Evolutionary conservation across 1,140 invertebrate genomes (phyloP).

Genomic region (Cheumatopsyche charites): DNA sequence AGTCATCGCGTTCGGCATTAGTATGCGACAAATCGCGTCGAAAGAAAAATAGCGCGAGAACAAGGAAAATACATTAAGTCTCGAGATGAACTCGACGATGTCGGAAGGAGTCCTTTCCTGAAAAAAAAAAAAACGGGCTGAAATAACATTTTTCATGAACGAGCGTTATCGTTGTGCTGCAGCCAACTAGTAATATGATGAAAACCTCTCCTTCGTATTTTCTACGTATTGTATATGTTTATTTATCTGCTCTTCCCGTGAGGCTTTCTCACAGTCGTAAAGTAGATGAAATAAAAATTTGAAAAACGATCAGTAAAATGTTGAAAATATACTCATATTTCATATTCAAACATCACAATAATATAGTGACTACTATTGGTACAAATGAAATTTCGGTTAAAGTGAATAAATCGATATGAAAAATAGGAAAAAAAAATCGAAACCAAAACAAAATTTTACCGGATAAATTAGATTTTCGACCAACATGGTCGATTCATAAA

Average conservation of each 20-base stretch:
- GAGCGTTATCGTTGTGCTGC: neutral
- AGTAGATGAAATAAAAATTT: neutral
- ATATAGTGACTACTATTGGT: too few species aligned
- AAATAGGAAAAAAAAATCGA: too few species aligned
- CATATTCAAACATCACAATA: neutral
- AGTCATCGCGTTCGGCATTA: too few species aligned
- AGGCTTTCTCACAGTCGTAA: neutral
- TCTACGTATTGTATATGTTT: too few species aligned
- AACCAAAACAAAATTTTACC: neutral
- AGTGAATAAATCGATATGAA: too few species aligned
- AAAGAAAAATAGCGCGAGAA: neutral
- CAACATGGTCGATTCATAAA: slow-evolving; percentile 1
- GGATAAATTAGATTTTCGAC: slow-evolving; percentile 2
- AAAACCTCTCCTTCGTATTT: neutral
- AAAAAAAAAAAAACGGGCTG: neutral
- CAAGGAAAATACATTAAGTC: neutral
- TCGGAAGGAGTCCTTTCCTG: neutral
- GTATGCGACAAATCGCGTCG: too few species aligned
- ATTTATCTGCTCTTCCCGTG: too few species aligned
- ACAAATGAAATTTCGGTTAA: too few species aligned
- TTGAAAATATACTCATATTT: too few species aligned
- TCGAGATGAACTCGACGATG: neutral
- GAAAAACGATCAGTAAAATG: too few species aligned
- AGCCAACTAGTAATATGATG: slow-evolving; percentile 9
- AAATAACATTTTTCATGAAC: slow-evolving; percentile 4